Evolutionary conservation across 2,797 vertebrate genomes (phyloP).

Genomic region (Anguilla pacifica): DNA sequence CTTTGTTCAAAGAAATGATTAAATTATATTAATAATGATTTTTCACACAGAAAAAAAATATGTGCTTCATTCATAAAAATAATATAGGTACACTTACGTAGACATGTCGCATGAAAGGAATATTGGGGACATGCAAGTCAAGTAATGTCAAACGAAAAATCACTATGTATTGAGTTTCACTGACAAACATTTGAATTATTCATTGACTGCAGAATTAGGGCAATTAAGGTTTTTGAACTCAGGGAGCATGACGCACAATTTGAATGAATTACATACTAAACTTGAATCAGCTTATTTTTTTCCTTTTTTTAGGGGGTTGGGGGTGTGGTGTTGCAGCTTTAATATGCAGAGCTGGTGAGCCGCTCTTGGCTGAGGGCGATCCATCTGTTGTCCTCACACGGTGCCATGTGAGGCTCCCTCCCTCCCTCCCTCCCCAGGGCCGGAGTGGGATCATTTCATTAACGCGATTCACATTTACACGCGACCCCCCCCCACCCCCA

Average conservation of each 20-base stretch:
- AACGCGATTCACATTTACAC: conserved; percentile 32
- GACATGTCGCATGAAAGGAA: background rate
- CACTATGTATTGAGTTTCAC: conserved; percentile 18
- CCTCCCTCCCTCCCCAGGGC: conserved; percentile 47
- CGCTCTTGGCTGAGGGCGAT: conserved; percentile 54
- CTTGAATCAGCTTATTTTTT: conserved; percentile 46
- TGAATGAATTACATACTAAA: conserved; percentile 57
- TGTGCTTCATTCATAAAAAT: background rate
- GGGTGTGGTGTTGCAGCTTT: conserved; percentile 34
- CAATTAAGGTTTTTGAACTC: conserved; percentile 5
- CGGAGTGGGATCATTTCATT: conserved; percentile 37
- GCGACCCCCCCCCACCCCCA: background rate
- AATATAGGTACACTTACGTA: background rate
- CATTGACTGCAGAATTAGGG: background rate
- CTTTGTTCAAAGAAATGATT: too few species aligned
- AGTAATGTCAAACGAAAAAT: conserved; percentile 45
- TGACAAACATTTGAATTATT: conserved; percentile 3
- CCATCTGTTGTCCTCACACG: conserved; percentile 51
- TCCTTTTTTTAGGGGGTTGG: background rate
- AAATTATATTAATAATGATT: background rate
- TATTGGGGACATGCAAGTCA: background rate
- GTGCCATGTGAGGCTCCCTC: conserved; percentile 25
- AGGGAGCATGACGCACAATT: conserved; percentile 40
- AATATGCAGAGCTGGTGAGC: conserved; percentile 56
- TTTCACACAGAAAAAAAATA: background rate